Evolutionary conservation across 2,113 vertebrate species (phyloP).

Genomic region (Odobenus rosmarus): DNA sequence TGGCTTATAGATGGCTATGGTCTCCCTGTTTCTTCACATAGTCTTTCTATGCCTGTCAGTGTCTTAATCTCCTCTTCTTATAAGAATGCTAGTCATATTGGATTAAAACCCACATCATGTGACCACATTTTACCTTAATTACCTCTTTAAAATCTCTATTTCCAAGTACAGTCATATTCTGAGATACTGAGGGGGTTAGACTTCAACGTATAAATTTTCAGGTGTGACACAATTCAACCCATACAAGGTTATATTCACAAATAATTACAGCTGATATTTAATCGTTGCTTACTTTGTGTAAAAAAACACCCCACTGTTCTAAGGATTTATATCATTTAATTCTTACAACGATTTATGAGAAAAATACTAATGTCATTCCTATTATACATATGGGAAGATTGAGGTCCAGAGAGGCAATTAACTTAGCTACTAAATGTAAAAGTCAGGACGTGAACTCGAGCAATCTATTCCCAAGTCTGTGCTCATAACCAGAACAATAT

Average conservation of each 20-base stretch:
- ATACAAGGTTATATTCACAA: not conserved
- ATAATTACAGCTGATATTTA: not conserved
- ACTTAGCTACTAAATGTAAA: not conserved
- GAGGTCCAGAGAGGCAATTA: not conserved
- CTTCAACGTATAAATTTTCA: not conserved
- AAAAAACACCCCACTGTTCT: not conserved
- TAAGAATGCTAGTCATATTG: not conserved
- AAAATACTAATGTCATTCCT: not conserved
- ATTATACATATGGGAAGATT: not conserved
- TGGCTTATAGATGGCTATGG: not conserved
- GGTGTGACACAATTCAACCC: not conserved
- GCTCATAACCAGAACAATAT: not conserved
- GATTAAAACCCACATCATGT: not conserved
- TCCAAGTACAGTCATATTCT: not conserved
- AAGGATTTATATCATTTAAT: not conserved
- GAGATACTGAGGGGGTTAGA: fast-evolving
- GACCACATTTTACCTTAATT: not conserved
- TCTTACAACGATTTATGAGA: not conserved
- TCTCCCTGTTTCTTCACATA: not conserved
- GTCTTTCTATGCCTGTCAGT: not conserved
- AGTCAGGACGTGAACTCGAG: not conserved
- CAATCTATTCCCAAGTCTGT: not conserved
- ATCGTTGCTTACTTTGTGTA: not conserved
- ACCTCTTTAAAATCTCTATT: not conserved
- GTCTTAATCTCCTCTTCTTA: not conserved